phyloP scores from a whole-genome alignment of 2,113 vertebrate species.

The Acinonyx jubatus region DNA sequence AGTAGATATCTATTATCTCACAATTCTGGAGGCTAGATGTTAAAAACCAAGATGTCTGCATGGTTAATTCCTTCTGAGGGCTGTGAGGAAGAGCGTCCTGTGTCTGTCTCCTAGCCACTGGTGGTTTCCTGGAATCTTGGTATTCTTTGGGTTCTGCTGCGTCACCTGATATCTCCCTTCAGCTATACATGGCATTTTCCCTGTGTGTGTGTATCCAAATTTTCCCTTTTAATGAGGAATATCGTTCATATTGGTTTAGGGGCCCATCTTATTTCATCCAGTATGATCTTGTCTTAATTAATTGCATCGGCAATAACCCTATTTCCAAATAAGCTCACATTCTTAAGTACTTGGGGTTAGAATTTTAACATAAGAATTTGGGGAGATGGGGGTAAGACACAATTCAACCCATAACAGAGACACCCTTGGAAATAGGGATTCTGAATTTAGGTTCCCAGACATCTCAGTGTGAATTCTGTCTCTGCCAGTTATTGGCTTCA shows the following conservation, averaged over 20 bases:
- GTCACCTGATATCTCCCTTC: neutral
- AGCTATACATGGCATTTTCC: neutral
- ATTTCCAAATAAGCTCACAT: neutral
- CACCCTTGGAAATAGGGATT: neutral
- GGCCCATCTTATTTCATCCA: neutral
- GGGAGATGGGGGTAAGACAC: neutral
- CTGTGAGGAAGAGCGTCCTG: fast-evolving
- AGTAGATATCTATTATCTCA: neutral
- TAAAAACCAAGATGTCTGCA: neutral
- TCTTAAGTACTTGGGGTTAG: neutral
- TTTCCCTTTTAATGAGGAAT: neutral
- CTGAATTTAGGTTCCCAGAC: neutral
- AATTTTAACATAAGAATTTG: neutral
- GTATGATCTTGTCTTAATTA: neutral
- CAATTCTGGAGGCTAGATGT: neutral
- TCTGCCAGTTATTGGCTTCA: neutral
- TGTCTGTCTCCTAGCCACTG: neutral
- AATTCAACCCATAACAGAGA: neutral
- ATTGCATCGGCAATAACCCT: neutral
- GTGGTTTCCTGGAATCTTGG: neutral
- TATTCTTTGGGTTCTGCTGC: neutral
- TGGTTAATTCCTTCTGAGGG: neutral
- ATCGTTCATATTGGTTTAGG: neutral
- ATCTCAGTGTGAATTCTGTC: neutral
- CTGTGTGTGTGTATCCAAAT: neutral